A percentile compares a stretch with the other conserved stretches of the same genome.
phyloP scores from a whole-genome alignment of 2,888 invertebrate genomes.

The Hedya salicella region DNA sequence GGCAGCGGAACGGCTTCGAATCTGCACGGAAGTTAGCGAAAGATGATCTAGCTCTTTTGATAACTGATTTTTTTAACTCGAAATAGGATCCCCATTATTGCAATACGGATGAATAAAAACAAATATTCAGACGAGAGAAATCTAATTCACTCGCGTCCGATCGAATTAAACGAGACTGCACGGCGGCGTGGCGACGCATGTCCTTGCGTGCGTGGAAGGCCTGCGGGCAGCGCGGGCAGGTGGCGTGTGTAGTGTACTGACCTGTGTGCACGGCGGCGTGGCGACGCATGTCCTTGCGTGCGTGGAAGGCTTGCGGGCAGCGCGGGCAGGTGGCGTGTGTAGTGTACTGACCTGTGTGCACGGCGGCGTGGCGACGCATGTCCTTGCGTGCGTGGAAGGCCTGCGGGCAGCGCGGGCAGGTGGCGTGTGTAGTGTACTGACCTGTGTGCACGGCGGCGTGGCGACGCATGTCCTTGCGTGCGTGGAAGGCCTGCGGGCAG shows the following conservation, averaged over 20 bases:
- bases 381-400: constrained; percentile 88
- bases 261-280: constrained; percentile 86
- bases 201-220: constrained; percentile 76
- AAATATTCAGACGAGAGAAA: too few species aligned
- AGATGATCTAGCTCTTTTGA: constrained; percentile 67
- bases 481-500: constrained; percentile 39
- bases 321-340: too few species aligned
- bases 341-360: constrained; percentile 69
- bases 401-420: constrained; percentile 59
- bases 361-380: constrained; percentile 87
- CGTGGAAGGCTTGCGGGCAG: constrained; percentile 85
- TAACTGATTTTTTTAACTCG: neutral
- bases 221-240: too few species aligned
- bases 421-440: too few species aligned
- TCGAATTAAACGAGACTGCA: too few species aligned
- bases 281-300: constrained; percentile 88
- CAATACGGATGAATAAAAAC: too few species aligned
- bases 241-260: too few species aligned
- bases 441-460: constrained; percentile 78
- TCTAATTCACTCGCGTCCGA: too few species aligned
- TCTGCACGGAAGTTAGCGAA: constrained; percentile 82
- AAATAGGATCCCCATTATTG: too few species aligned
- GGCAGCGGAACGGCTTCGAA: constrained; percentile 88
- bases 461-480: constrained; percentile 85
- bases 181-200: constrained; percentile 76